Conservation (phyloP, 2,888 invertebrate genomes). For the Drosophila algonquin region DNA sequence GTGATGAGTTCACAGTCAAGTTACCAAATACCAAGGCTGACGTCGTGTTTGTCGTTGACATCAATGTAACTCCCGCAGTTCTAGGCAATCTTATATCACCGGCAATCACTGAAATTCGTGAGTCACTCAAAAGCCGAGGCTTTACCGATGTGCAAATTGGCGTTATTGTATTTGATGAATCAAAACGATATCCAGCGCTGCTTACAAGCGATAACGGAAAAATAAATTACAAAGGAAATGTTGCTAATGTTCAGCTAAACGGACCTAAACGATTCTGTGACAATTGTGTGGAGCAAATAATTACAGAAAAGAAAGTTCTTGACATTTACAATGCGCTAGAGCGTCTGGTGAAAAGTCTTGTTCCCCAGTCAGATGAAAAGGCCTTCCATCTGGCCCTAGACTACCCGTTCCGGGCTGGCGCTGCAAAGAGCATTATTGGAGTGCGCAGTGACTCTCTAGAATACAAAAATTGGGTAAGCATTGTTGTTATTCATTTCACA, state of each 20-base stretch:
- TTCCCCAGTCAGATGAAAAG: constrained; percentile 85
- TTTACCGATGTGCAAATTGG: constrained; percentile 86
- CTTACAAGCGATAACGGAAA: constrained; percentile 86
- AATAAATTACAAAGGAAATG: constrained; percentile 85
- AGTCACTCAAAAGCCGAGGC: constrained; percentile 78
- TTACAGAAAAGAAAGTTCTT: constrained; percentile 64
- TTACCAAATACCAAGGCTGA: constrained; percentile 91
- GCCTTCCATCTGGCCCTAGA: constrained; percentile 87
- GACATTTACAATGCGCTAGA: constrained; percentile 76
- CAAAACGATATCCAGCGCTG: constrained; percentile 86
- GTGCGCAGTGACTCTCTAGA: constrained; percentile 87
- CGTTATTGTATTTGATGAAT: constrained; percentile 86
- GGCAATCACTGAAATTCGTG: constrained; percentile 75
- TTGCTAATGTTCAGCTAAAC: constrained; percentile 76
- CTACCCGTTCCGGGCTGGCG: constrained; percentile 91
- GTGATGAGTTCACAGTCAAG: constrained; percentile 88
- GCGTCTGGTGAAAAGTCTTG: constrained; percentile 57
- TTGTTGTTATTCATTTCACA: not conserved
- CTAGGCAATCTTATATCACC: constrained; percentile 82
- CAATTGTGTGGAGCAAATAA: constrained; percentile 66
- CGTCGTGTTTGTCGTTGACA: constrained; percentile 90
- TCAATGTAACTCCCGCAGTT: constrained; percentile 79
- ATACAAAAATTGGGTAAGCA: constrained; percentile 79
- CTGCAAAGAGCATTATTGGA: constrained; percentile 89
- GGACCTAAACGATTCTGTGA: constrained; percentile 77